Percentiles rank a stretch among this genome's conserved stretches.
Evolutionary conservation across 1,140 invertebrate genomes (phyloP).

Genomic region (Drosophila murphyi): DNA sequence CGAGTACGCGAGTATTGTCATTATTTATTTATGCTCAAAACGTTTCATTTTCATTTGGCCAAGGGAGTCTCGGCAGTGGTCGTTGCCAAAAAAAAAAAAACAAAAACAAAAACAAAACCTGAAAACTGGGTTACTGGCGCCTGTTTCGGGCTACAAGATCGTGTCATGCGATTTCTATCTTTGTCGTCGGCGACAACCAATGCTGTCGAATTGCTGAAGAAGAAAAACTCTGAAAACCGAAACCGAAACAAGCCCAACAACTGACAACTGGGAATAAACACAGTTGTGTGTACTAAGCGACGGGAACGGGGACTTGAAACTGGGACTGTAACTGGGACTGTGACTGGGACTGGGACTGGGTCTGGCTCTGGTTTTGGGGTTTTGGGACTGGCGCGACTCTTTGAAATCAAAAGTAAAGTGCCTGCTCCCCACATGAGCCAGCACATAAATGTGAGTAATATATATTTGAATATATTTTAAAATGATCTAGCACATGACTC

Average conservation of each 20-base stretch:
- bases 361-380: too few species aligned
- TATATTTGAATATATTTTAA: slow-evolving; percentile 4
- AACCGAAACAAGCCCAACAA: slow-evolving; percentile 53
- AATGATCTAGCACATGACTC: slow-evolving; percentile 70
- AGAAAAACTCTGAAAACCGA: slow-evolving; percentile 63
- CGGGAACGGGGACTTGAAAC: slow-evolving; percentile 27
- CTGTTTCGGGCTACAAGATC: slow-evolving; percentile 83
- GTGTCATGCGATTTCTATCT: slow-evolving; percentile 83
- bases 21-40: slow-evolving; percentile 82
- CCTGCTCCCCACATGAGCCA: slow-evolving; percentile 58
- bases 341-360: too few species aligned
- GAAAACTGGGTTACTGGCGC: slow-evolving; percentile 82
- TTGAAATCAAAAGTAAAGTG: slow-evolving; percentile 81
- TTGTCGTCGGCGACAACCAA: slow-evolving; percentile 62
- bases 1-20: slow-evolving; percentile 60
- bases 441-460: neutral
- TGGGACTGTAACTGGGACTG: slow-evolving; percentile 21
- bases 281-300: neutral
- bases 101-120: slow-evolving; percentile 31
- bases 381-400: slow-evolving; percentile 21
- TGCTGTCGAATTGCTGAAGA: slow-evolving; percentile 65
- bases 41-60: slow-evolving; percentile 80
- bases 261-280: slow-evolving; percentile 59
- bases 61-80: slow-evolving; percentile 65
- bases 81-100: slow-evolving; percentile 37